Conservation (phyloP, 2,888 invertebrate species). For the Caenorhabditis zanzibari region DNA sequence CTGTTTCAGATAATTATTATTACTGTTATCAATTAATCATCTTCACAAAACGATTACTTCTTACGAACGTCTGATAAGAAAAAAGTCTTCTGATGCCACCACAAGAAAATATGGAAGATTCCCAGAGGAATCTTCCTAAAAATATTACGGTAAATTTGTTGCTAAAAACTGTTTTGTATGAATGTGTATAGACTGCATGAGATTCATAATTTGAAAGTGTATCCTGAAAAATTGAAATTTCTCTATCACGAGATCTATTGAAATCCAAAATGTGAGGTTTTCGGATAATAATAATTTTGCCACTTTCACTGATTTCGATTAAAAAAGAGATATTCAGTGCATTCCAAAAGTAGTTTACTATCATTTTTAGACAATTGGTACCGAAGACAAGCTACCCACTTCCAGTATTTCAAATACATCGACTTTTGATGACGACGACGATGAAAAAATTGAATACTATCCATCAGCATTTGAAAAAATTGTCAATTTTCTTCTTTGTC, state of each 20-base stretch:
- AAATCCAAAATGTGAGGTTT: no score
- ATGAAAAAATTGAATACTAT: slow-evolving; percentile 59
- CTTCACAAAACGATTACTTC: neutral
- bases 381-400: slow-evolving; percentile 10
- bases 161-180: no score
- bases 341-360: no score
- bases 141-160: slow-evolving; percentile 29
- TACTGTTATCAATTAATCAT: slow-evolving; percentile 23
- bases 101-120: slow-evolving; percentile 32
- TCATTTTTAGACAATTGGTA: slow-evolving; percentile 10
- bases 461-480: slow-evolving; percentile 70
- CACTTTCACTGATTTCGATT: no score
- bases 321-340: no score
- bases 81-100: slow-evolving; percentile 23
- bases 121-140: slow-evolving; percentile 16
- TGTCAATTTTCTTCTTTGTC: slow-evolving; percentile 72
- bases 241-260: neutral
- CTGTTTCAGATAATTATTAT: slow-evolving; percentile 11
- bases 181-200: no score
- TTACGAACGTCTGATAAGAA: slow-evolving; percentile 29
- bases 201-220: no score
- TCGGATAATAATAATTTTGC: no score
- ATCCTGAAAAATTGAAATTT: neutral
- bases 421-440: slow-evolving; percentile 71
- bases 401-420: slow-evolving; percentile 27